Evolutionary conservation across 2,113 vertebrate genomes (phyloP).

Genomic region (Dasypus novemcinctus): DNA sequence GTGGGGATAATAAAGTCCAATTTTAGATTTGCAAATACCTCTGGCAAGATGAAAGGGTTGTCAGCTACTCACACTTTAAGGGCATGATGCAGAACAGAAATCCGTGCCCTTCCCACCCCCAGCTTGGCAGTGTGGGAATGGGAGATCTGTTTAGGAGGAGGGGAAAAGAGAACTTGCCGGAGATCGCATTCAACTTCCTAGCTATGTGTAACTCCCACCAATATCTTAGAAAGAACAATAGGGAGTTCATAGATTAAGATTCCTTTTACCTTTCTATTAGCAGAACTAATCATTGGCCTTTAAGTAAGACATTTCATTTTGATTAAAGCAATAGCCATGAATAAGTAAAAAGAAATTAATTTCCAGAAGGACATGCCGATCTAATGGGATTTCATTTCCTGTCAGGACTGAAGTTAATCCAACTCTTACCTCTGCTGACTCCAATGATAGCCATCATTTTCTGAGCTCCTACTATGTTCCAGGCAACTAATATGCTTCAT

Average conservation of each 20-base stretch:
- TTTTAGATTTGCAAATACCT: conserved; percentile 57
- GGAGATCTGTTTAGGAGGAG: background rate
- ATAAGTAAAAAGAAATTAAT: conserved; percentile 71
- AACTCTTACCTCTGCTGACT: background rate
- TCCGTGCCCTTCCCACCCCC: accelerated
- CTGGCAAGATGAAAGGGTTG: conserved; percentile 43
- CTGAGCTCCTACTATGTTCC: background rate
- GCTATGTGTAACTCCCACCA: background rate
- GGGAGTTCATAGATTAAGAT: conserved; percentile 46
- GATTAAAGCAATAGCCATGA: conserved; percentile 67
- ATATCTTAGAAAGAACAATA: conserved; percentile 40
- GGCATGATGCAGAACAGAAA: background rate
- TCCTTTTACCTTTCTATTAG: conserved; percentile 64
- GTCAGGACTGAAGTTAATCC: background rate
- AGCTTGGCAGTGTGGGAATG: accelerated
- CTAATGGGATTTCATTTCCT: conserved; percentile 50
- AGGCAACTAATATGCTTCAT: background rate
- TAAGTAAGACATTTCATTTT: conserved; percentile 73
- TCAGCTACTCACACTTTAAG: background rate
- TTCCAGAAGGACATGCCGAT: conserved; percentile 57
- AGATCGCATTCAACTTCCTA: background rate
- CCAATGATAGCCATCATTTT: background rate
- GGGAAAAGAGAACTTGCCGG: background rate
- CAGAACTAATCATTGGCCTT: conserved; percentile 66
- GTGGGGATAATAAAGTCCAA: conserved; percentile 38